Evolutionary conservation across 2,113 vertebrate genomes (phyloP).

Genomic region (Phocoena phocoena): DNA sequence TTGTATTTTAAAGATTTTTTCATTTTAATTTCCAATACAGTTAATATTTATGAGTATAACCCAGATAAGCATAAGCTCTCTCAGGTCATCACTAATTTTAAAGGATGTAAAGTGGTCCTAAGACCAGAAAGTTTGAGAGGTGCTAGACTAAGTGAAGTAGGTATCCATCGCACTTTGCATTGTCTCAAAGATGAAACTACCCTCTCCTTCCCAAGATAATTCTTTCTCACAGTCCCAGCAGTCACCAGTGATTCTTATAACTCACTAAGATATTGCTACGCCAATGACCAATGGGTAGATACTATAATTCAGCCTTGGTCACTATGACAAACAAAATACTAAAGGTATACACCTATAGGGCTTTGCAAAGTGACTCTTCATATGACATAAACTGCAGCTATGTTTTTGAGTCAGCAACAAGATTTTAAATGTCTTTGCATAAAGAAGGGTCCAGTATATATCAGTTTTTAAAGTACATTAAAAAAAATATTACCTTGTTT

Average conservation of each 20-base stretch:
- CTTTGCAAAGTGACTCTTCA: neutral
- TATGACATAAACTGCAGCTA: neutral
- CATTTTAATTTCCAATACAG: neutral
- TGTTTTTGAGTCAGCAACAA: neutral
- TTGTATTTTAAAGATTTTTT: neutral
- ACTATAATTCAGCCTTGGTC: neutral
- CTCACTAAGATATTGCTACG: neutral
- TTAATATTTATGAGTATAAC: neutral
- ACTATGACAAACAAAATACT: neutral
- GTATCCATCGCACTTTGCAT: neutral
- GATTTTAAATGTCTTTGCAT: slow-evolving; percentile 3
- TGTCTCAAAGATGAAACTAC: neutral
- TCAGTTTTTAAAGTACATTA: neutral
- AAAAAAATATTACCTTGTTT: neutral
- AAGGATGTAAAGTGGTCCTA: neutral
- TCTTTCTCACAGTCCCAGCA: neutral
- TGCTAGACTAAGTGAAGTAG: neutral
- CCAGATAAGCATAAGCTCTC: neutral
- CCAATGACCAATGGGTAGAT: neutral
- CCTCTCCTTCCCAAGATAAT: neutral
- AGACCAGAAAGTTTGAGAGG: neutral
- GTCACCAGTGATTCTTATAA: neutral
- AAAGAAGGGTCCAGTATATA: neutral
- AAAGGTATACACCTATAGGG: neutral
- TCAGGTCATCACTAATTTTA: neutral